phyloP scores from a whole-genome alignment of 37 sponge, comb jelly and placozoan genomes.

The Spongilla lacustris region DNA sequence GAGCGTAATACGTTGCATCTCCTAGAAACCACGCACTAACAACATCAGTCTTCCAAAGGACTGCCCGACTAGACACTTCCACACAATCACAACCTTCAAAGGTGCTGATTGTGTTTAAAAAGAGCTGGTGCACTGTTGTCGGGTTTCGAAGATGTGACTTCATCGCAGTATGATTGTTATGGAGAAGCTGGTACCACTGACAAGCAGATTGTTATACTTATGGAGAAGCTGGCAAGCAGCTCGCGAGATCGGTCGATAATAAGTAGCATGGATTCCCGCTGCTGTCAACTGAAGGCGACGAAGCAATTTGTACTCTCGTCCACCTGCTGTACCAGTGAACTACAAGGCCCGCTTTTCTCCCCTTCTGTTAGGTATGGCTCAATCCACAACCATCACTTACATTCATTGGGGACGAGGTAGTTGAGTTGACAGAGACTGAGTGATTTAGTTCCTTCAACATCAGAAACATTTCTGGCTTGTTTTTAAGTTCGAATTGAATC shows the following conservation, averaged over 20 bases:
- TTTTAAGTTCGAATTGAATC: not conserved
- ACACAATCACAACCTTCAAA: too few relatives aligned
- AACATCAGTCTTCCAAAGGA: too few relatives aligned
- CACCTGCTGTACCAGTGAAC: not conserved
- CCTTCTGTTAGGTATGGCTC: not conserved
- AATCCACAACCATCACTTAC: not conserved
- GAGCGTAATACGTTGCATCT: too few relatives aligned
- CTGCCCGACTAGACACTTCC: too few relatives aligned
- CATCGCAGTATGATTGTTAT: too few relatives aligned
- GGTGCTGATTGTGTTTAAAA: too few relatives aligned
- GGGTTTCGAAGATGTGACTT: too few relatives aligned
- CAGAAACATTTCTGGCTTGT: not conserved
- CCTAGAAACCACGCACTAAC: too few relatives aligned
- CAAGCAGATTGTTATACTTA: too few relatives aligned
- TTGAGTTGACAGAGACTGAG: not conserved
- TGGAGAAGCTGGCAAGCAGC: too few relatives aligned
- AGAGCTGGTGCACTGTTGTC: too few relatives aligned
- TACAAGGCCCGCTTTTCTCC: not conserved
- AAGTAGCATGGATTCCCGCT: not conserved
- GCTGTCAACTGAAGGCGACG: not conserved
- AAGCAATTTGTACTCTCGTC: not conserved
- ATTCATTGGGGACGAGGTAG: not conserved
- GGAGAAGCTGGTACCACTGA: too few relatives aligned
- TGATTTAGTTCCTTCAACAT: not conserved
- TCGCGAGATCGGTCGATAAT: not conserved